Conservation (phyloP, 2,888 invertebrate species). For the Lochmaea capreae region DNA sequence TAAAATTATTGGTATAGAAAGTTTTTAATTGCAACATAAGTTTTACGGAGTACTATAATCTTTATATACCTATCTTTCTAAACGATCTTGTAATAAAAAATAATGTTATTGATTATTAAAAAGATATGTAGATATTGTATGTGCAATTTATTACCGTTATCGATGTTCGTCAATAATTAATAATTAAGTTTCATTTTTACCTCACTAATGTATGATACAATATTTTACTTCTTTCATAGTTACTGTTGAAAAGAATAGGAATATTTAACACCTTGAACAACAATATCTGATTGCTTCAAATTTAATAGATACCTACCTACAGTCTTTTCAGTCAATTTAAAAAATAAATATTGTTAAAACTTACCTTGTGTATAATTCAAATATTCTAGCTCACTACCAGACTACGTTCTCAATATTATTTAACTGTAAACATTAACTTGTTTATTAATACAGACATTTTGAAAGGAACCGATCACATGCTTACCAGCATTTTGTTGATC, state of each 20-base stretch:
- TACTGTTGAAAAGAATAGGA: too few relatives aligned
- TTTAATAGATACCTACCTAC: not conserved
- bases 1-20: not conserved
- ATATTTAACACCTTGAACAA: not conserved
- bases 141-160: not conserved
- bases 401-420: too few relatives aligned
- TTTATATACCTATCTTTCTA: not conserved
- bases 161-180: not conserved
- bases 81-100: not conserved
- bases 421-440: too few relatives aligned
- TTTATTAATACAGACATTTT: too few relatives aligned
- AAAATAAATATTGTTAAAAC: not conserved
- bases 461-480: too few relatives aligned
- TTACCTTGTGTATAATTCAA: not conserved
- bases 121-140: not conserved
- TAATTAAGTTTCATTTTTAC: constrained; percentile 2
- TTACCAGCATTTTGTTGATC: too few relatives aligned
- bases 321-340: not conserved
- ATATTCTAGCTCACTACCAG: too few relatives aligned
- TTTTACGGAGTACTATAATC: not conserved
- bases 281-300: not conserved
- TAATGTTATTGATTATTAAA: not conserved
- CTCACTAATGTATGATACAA: not conserved
- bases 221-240: not conserved
- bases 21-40: not conserved